Evolutionary conservation across 2,888 invertebrate species (phyloP).

Genomic region (Cylindroiulus punctatus): DNA sequence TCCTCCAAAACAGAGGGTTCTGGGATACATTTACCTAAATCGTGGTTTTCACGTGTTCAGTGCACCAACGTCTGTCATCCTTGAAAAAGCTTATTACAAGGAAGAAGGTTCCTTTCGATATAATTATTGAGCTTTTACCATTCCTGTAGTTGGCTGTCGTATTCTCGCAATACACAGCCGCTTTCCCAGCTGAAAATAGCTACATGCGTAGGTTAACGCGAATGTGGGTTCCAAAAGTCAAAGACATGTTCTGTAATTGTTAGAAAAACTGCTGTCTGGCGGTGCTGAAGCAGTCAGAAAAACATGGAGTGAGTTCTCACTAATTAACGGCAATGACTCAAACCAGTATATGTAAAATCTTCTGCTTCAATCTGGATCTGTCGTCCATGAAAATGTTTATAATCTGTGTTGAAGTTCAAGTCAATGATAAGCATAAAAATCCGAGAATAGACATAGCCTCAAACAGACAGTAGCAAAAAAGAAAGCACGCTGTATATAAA

Average conservation of each 20-base stretch:
- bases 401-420: background rate
- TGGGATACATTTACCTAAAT: background rate
- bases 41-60: background rate
- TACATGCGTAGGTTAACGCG: background rate
- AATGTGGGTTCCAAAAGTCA: background rate
- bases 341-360: background rate
- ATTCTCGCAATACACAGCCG: no score
- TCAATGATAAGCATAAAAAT: background rate
- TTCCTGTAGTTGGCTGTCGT: background rate
- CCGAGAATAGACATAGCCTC: conserved; percentile 6
- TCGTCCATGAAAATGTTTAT: background rate
- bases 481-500: no score
- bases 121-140: background rate
- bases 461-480: background rate
- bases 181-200: background rate
- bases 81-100: background rate
- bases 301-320: background rate
- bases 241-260: background rate
- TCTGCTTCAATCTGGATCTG: background rate
- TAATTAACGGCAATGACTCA: conserved; percentile 15
- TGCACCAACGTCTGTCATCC: background rate
- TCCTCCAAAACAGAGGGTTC: background rate
- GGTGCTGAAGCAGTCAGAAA: background rate
- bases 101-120: background rate
- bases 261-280: background rate